phyloP scores from a whole-genome alignment of 2,888 invertebrate genomes.

The Platerodrilus igneus region DNA sequence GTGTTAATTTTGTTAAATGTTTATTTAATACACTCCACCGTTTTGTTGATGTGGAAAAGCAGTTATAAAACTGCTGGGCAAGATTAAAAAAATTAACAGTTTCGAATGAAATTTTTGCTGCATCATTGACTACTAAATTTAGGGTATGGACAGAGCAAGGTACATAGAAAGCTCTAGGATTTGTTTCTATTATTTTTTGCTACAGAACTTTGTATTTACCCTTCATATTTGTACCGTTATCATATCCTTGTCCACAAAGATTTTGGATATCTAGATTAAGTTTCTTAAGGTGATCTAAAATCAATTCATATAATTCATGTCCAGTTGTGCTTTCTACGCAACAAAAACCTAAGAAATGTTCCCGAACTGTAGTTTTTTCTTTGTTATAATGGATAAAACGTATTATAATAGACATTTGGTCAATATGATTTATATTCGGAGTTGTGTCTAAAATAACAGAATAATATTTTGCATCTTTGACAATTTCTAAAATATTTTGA shows the following conservation, averaged over 20 bases:
- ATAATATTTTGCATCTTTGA: constrained; percentile 1
- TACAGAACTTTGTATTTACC: constrained; percentile 2
- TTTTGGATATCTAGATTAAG: neutral
- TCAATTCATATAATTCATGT: neutral
- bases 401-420: constrained; percentile 1
- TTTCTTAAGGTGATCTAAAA: neutral
- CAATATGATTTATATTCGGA: neutral
- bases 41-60: constrained; percentile 24
- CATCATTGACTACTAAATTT: constrained; percentile 3
- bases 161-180: neutral
- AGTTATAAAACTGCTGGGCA: constrained; percentile 25
- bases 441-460: constrained; percentile 1
- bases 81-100: constrained; percentile 23
- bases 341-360: constrained; percentile 3
- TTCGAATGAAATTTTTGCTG: constrained; percentile 11
- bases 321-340: neutral
- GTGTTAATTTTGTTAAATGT: constrained; percentile 3
- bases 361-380: neutral
- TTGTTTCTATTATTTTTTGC: neutral
- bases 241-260: neutral
- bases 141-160: neutral
- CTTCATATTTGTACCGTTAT: constrained; percentile 3
- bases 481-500: neutral
- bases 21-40: constrained; percentile 10
- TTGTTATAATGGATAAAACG: neutral